phyloP scores from a whole-genome alignment of 1,140 invertebrate genomes.

The Drosophila chauvacae region DNA sequence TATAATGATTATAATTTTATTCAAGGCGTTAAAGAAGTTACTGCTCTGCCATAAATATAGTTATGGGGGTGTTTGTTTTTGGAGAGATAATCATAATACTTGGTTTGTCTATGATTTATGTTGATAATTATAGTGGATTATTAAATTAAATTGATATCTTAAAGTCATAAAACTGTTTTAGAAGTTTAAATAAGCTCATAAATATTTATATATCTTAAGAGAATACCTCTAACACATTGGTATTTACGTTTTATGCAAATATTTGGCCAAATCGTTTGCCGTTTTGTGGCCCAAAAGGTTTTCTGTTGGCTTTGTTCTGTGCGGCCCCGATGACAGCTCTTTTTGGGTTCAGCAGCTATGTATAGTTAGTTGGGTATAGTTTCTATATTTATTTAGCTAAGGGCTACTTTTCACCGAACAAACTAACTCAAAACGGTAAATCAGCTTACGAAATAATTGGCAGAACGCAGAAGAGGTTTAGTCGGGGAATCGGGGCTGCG shows the following conservation, averaged over 20 bases:
- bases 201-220: neutral
- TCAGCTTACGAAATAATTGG: slow-evolving; percentile 34
- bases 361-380: slow-evolving; percentile 1
- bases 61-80: slow-evolving; percentile 6
- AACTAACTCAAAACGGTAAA: slow-evolving; percentile 26
- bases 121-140: neutral
- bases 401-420: slow-evolving; percentile 19
- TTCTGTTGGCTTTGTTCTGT: slow-evolving; percentile 21
- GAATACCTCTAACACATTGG: neutral
- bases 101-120: neutral
- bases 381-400: slow-evolving; percentile 41
- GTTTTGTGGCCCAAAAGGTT: slow-evolving; percentile 58
- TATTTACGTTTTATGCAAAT: slow-evolving; percentile 55
- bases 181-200: neutral
- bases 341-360: slow-evolving; percentile 12
- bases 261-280: slow-evolving; percentile 32
- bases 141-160: neutral
- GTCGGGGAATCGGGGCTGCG: slow-evolving; percentile 20
- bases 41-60: neutral
- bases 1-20: slow-evolving; percentile 17
- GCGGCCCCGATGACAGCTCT: slow-evolving; percentile 15
- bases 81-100: neutral
- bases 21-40: slow-evolving; percentile 1
- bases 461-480: slow-evolving; percentile 5
- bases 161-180: neutral